Evolutionary conservation across 2,797 vertebrate species (phyloP).

Genomic region (Enteromius radiatus): DNA sequence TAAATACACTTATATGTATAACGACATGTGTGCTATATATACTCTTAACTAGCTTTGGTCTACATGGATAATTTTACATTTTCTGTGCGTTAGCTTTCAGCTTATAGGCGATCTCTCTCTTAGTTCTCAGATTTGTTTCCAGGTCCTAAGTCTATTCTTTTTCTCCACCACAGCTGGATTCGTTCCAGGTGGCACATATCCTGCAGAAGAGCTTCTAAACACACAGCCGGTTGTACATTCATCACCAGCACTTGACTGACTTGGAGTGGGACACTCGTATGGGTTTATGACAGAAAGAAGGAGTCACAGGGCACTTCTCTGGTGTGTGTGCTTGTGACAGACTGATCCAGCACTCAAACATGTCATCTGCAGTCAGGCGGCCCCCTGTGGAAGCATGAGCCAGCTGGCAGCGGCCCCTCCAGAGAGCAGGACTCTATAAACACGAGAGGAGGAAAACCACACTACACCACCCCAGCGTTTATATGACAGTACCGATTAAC

Average conservation of each 20-base stretch:
- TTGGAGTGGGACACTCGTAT: slow-evolving; percentile 22
- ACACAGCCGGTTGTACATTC: slow-evolving; percentile 22
- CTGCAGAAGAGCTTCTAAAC: slow-evolving; percentile 16
- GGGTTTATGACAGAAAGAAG: slow-evolving; percentile 43
- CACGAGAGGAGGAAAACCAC: slow-evolving; percentile 47
- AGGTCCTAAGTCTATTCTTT: slow-evolving; percentile 22
- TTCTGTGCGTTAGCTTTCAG: not conserved
- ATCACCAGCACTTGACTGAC: slow-evolving; percentile 37
- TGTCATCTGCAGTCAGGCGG: slow-evolving; percentile 46
- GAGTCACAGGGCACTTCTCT: slow-evolving; percentile 47
- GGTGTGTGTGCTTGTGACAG: slow-evolving; percentile 38
- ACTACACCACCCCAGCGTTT: slow-evolving; percentile 39
- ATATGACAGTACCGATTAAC: slow-evolving; percentile 52
- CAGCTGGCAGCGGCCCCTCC: slow-evolving; percentile 45
- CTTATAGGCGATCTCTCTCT: not conserved
- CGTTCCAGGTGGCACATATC: slow-evolving; percentile 44
- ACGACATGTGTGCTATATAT: not conserved
- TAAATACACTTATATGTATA: not conserved
- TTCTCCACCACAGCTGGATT: slow-evolving; percentile 32
- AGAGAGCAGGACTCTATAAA: slow-evolving; percentile 53
- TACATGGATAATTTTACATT: not conserved
- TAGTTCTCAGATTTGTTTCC: slow-evolving; percentile 16
- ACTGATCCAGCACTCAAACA: slow-evolving; percentile 32
- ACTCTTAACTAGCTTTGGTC: not conserved
- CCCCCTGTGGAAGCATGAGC: slow-evolving; percentile 34